These are phyloP conservation scores for Oscarella lobularis DNA, from an alignment of 37 sponge, comb jelly and placozoan species.

Conservation along the genomic window DNA sequence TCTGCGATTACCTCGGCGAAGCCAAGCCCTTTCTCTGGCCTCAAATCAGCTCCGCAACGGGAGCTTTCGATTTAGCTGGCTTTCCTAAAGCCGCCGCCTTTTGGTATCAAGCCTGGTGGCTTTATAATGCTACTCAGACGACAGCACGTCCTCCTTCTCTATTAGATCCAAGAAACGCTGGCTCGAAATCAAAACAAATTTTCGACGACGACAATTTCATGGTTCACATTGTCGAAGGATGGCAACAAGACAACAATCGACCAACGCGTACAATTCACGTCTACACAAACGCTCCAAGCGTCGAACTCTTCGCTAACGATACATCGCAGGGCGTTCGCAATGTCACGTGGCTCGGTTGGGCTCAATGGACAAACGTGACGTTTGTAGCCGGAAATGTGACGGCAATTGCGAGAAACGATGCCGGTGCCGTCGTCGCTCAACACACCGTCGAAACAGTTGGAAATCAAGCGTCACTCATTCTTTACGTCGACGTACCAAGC, in stretches of 20 bases:
- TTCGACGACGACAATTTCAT: slow-evolving; percentile 9
- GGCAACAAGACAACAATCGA: slow-evolving; percentile 1
- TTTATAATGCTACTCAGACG: slow-evolving; percentile 19
- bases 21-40: slow-evolving; percentile 28
- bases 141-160: not conserved
- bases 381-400: slow-evolving; percentile 19
- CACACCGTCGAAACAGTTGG: slow-evolving; percentile 26
- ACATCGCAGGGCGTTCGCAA: slow-evolving; percentile 14
- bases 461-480: slow-evolving; percentile 3
- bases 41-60: slow-evolving; percentile 23
- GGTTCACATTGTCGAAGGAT: slow-evolving; percentile 26
- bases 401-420: slow-evolving; percentile 9
- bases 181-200: not conserved
- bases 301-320: slow-evolving; percentile 26
- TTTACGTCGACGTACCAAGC: slow-evolving; percentile 20
- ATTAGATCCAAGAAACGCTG: not conserved
- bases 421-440: slow-evolving; percentile 13
- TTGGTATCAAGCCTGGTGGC: slow-evolving; percentile 38
- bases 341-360: slow-evolving; percentile 31
- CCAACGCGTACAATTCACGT: slow-evolving; percentile 20
- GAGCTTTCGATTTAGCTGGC: slow-evolving; percentile 40
- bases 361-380: slow-evolving; percentile 15
- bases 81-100: slow-evolving; percentile 37
- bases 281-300: slow-evolving; percentile 38
- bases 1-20: slow-evolving; percentile 35